phyloP scores from a whole-genome alignment of 2,113 vertebrate genomes.

The Mandrillus leucophaeus region DNA sequence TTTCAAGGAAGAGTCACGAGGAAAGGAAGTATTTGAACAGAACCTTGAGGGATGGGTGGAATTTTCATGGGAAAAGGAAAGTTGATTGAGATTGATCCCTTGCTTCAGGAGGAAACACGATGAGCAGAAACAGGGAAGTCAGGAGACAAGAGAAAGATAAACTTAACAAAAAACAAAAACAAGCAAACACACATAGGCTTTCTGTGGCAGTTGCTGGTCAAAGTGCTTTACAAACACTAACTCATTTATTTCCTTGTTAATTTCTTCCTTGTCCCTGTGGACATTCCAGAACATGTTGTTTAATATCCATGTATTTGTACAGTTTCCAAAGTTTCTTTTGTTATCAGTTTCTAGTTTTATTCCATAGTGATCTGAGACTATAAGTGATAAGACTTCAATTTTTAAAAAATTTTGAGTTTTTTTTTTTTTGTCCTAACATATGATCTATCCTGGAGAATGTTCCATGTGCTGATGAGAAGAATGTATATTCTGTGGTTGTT shows the following conservation, averaged over 20 bases:
- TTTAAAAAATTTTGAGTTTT: neutral
- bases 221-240: neutral
- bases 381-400: neutral
- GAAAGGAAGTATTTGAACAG: neutral
- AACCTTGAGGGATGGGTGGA: neutral
- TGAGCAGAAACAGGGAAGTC: neutral
- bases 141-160: neutral
- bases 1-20: neutral
- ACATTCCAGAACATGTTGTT: neutral
- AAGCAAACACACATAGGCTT: neutral
- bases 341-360: neutral
- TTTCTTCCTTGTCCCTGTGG: neutral
- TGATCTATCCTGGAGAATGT: neutral
- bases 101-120: neutral
- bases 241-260: neutral
- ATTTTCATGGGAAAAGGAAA: neutral
- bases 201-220: neutral
- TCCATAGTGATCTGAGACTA: neutral
- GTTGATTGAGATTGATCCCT: neutral
- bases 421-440: neutral
- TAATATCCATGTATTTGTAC: neutral
- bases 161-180: neutral
- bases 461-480: neutral
- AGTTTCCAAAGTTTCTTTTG: neutral
- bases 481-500: neutral